Conservation (phyloP, 2,113 vertebrate species). For the Sinosuthora webbiana region DNA sequence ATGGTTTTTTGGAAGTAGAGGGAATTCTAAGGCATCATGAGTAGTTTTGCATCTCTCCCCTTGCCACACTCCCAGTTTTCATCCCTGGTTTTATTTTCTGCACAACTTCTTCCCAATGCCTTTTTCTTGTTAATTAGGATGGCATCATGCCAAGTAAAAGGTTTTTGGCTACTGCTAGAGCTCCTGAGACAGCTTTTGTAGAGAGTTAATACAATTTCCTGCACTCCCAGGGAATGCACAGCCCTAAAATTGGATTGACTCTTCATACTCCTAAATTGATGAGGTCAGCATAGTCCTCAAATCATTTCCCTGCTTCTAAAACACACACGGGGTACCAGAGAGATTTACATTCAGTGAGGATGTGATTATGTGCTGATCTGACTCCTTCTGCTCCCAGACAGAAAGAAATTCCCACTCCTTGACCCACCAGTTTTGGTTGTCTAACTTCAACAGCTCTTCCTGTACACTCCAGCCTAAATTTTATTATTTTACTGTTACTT, state of each 20-base stretch:
- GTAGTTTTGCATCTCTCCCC: neutral
- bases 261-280: neutral
- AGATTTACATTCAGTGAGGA: neutral
- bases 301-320: neutral
- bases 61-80: neutral
- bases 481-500: neutral
- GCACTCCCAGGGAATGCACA: neutral
- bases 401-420: neutral
- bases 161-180: neutral
- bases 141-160: neutral
- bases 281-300: constrained; percentile 14
- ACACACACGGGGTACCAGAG: neutral
- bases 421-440: neutral
- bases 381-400: neutral
- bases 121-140: constrained; percentile 16
- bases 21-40: neutral
- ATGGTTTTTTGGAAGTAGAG: neutral
- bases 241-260: constrained; percentile 27
- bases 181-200: constrained; percentile 14
- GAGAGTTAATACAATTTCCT: constrained; percentile 20
- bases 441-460: neutral
- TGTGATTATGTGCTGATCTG: neutral
- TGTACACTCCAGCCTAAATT: neutral
- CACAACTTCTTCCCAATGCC: neutral
- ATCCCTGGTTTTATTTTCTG: neutral